phyloP scores from a whole-genome alignment of 2,113 vertebrate species.

The Carlito syrichta region DNA sequence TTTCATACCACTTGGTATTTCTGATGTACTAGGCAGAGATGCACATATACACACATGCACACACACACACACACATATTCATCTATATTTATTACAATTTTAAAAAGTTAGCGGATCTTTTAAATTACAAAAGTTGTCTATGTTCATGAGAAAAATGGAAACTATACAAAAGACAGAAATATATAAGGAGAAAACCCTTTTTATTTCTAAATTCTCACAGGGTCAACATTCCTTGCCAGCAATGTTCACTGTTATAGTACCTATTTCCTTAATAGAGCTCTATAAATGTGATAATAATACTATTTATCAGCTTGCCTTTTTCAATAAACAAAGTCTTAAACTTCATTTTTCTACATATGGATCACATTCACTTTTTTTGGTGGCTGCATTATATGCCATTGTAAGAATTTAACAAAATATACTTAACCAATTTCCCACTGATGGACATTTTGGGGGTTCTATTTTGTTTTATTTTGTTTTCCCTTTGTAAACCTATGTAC shows the following conservation, averaged over 20 bases:
- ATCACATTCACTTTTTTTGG: not conserved
- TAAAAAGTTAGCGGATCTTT: not conserved
- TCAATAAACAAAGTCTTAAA: not conserved
- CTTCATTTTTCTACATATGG: not conserved
- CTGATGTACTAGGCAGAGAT: constrained; percentile 41
- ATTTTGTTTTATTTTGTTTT: not conserved
- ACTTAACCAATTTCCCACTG: not conserved
- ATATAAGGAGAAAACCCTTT: not conserved
- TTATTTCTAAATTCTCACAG: not conserved
- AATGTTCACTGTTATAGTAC: not conserved
- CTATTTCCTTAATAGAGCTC: not conserved
- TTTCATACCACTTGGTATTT: constrained; percentile 56
- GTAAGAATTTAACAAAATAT: not conserved
- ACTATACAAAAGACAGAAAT: not conserved
- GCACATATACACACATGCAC: not conserved
- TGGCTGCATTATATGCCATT: not conserved
- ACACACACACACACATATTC: not conserved
- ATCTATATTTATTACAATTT: not conserved
- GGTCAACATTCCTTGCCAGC: constrained; percentile 18
- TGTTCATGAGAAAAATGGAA: not conserved
- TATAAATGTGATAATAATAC: not conserved
- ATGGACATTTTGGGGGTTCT: not conserved
- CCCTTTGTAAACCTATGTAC: not conserved
- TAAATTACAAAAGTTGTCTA: not conserved
- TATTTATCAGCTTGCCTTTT: not conserved